These are phyloP conservation scores for Gambusia affinis DNA, from an alignment of 2,113 vertebrate species.

Conservation along the genomic window DNA sequence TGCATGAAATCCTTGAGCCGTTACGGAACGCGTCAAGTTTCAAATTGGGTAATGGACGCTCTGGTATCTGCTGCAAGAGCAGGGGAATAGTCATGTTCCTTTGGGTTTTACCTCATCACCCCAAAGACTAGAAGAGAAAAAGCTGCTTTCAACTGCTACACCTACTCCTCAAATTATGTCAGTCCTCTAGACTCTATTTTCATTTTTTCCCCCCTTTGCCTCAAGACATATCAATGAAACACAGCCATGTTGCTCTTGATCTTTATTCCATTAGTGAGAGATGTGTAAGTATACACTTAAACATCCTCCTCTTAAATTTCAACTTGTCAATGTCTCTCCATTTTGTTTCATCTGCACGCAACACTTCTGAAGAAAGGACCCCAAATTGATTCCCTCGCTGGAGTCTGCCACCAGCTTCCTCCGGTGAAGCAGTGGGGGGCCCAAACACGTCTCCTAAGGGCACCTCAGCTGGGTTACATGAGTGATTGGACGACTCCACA, in stretches of 20 bases:
- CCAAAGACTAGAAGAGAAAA: not conserved
- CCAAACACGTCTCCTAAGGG: constrained; percentile 35
- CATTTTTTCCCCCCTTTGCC: not conserved
- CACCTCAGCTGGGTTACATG: constrained; percentile 12
- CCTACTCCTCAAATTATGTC: not conserved
- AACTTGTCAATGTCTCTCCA: constrained; percentile 7
- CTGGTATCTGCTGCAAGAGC: constrained; percentile 6
- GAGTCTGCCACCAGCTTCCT: not conserved
- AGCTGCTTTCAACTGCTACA: constrained; percentile 8
- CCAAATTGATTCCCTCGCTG: constrained; percentile 16
- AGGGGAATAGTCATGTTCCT: constrained; percentile 11
- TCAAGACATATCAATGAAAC: constrained; percentile 24
- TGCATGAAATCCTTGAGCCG: not conserved
- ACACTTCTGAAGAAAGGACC: constrained; percentile 6
- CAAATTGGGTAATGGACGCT: constrained; percentile 11
- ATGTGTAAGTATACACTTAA: constrained; percentile 18
- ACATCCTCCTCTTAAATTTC: constrained; percentile 19
- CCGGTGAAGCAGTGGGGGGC: constrained; percentile 10
- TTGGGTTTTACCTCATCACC: constrained; percentile 1
- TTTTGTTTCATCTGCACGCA: not conserved
- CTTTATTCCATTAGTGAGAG: constrained; percentile 31
- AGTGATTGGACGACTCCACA: constrained; percentile 13
- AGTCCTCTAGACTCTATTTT: not conserved
- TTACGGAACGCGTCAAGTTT: constrained; percentile 30
- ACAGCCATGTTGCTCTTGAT: constrained; percentile 16